Evolutionary conservation across 1,140 invertebrate species (phyloP), one percentile per base, ranked within the genome.

Genomic region (Gerris buenoi): DNA sequence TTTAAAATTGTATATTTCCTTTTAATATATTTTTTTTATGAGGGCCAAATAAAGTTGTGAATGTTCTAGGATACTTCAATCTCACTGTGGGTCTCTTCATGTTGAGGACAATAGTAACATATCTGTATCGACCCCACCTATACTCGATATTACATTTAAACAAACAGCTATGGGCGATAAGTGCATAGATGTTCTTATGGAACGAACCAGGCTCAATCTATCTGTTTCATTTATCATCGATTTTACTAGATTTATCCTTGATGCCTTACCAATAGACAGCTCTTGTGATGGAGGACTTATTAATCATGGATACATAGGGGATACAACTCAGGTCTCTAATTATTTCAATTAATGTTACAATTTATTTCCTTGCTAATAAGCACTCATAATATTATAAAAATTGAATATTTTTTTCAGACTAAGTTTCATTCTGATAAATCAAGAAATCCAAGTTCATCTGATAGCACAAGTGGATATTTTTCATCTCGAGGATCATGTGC

Each of bases 21-120:
- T n/a, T n/a, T n/a, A n/a, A n/a, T n/a, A n/a, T n/a, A n/a, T n/a
- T n/a, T n/a, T n/a, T n/a, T n/a, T n/a, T n/a, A n/a, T n/a, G n/a
- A n/a, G n/a, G n/a, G n/a, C n/a, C n/a, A n/a, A n/a, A n/a, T n/a
- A n/a, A n/a, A n/a, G n/a, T n/a, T n/a, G n/a, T n/a, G n/a, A n/a
- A n/a, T n/a, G n/a, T n/a, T n/a, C n/a, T 73, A 87, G 85, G 71
- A 86, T 88, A 66, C 82, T 88, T 71, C 85, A 87, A 70, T 86
- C 84, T 0, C 84, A 86, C 82, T 65, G 85, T 81, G 68, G 80
- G 81, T 27, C 79, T 77, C 46, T 60, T 29, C 68, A 65, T 28
- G 65, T 67, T 66, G 72, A 71, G 46, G 80, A 82, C 63, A 80
- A 81, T 23, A 83, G 82, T 15, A 80, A 84, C 58, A 82, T 86